phyloP scores from a whole-genome alignment of 2,113 vertebrate genomes.

The Ceratotherium simum region DNA sequence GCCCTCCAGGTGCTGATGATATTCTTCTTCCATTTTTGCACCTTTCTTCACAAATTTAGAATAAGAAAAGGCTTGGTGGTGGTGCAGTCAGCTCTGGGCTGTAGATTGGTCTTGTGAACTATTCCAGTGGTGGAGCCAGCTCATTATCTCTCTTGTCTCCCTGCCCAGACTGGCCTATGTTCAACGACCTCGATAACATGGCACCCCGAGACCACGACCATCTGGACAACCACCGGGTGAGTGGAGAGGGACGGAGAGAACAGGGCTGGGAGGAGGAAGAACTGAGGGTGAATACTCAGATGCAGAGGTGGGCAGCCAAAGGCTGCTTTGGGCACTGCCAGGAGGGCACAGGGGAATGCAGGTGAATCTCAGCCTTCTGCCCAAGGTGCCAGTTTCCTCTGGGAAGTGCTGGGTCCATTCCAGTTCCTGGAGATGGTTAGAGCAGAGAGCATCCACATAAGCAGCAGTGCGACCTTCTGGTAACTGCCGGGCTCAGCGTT shows the following conservation, averaged over 20 bases:
- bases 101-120: no score
- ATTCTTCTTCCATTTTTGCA: neutral
- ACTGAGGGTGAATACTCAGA: neutral
- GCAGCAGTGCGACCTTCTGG: neutral
- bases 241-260: constrained; percentile 44
- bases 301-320: neutral
- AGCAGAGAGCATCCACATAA: neutral
- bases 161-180: constrained; percentile 90
- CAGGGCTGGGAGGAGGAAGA: neutral
- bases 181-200: constrained; percentile 90
- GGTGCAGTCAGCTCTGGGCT: neutral
- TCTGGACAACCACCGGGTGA: constrained; percentile 92
- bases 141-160: neutral
- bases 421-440: neutral
- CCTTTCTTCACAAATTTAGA: constrained; percentile 1
- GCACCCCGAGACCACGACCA: constrained; percentile 85
- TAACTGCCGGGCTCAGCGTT: neutral
- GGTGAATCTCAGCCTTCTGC: neutral
- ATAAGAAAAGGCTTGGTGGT: neutral
- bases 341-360: neutral
- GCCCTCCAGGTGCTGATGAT: neutral
- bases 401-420: neutral
- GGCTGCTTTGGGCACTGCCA: neutral
- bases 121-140: neutral
- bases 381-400: neutral